Evolutionary conservation across 1,140 invertebrate genomes (phyloP).

Genomic region (Daktulosphaira vitifoliae): DNA sequence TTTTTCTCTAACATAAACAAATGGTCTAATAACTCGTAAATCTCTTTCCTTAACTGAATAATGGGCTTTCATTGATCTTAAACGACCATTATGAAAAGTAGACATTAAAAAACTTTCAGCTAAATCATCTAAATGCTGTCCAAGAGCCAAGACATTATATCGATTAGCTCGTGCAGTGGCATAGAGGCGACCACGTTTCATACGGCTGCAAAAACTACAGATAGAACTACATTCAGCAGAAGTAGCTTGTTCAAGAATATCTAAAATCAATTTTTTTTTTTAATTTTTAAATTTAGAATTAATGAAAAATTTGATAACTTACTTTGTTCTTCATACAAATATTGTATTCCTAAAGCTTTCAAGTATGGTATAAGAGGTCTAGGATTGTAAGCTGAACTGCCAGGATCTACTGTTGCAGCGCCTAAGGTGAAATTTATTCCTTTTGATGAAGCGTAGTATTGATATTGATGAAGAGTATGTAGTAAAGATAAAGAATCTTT

Average conservation of each 20-base stretch:
- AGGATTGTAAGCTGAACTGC: constrained; percentile 55
- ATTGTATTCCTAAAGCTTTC: constrained; percentile 55
- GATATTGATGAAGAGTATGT: constrained; percentile 75
- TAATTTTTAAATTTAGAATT: too few species aligned
- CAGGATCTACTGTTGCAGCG: constrained; percentile 63
- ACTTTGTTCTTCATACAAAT: constrained; percentile 61
- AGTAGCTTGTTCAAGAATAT: constrained; percentile 43
- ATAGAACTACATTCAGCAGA: constrained; percentile 48
- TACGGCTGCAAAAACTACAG: constrained; percentile 58
- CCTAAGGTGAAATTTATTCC: constrained; percentile 67
- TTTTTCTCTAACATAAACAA: constrained; percentile 76
- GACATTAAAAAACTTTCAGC: constrained; percentile 75
- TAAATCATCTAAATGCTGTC: constrained; percentile 79
- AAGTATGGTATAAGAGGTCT: constrained; percentile 60
- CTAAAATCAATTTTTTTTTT: background rate
- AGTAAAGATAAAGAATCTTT: constrained; percentile 72
- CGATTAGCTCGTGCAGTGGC: constrained; percentile 60
- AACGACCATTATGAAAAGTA: constrained; percentile 67
- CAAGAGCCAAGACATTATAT: constrained; percentile 78
- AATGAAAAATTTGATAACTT: too few species aligned
- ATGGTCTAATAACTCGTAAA: constrained; percentile 74
- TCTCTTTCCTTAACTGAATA: constrained; percentile 70
- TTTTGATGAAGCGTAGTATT: constrained; percentile 63
- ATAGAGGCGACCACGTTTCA: constrained; percentile 66
- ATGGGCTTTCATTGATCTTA: constrained; percentile 74